A percentile compares a stretch with the other conserved stretches of the same genome.
Evolutionary conservation across 2,797 vertebrate genomes (phyloP).

Genomic region (Epinephelus coioides): DNA sequence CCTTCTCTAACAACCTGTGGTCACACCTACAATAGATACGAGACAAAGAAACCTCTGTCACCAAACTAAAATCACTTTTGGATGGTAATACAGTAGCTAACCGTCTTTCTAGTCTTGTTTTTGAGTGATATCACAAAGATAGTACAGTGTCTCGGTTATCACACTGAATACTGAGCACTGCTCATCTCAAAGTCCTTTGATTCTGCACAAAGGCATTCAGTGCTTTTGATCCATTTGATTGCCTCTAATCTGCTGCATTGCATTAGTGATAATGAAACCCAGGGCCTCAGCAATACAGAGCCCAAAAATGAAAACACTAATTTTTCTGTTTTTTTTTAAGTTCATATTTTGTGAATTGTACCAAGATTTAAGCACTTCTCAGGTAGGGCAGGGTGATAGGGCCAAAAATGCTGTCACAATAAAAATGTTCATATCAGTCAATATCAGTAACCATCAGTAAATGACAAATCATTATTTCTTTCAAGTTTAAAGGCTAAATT

Average conservation of each 20-base stretch:
- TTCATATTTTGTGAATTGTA: background rate
- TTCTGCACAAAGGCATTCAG: slow-evolving; percentile 36
- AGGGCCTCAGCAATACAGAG: slow-evolving; percentile 1
- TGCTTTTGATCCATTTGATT: slow-evolving; percentile 48
- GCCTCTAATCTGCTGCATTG: slow-evolving; percentile 32
- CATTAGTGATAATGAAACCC: slow-evolving; percentile 11
- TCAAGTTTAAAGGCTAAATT: too few relatives aligned
- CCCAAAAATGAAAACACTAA: slow-evolving; percentile 24
- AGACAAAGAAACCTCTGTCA: slow-evolving; percentile 2
- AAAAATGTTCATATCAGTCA: too few relatives aligned
- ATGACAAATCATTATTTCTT: too few relatives aligned
- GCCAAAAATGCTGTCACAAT: too few relatives aligned
- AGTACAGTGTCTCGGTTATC: slow-evolving; percentile 20
- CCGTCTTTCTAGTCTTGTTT: slow-evolving; percentile 4
- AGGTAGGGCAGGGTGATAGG: background rate
- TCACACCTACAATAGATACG: background rate
- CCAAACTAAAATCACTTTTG: background rate
- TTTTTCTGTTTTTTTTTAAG: background rate
- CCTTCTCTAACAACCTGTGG: slow-evolving; percentile 11
- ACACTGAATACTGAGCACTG: slow-evolving; percentile 4
- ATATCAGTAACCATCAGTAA: too few relatives aligned
- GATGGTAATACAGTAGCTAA: background rate
- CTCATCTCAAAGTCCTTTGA: slow-evolving; percentile 43
- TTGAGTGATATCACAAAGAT: slow-evolving; percentile 25
- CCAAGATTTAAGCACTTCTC: background rate